Evolutionary conservation across 1,140 invertebrate species (phyloP).

Genomic region (Portunus trituberculatus): DNA sequence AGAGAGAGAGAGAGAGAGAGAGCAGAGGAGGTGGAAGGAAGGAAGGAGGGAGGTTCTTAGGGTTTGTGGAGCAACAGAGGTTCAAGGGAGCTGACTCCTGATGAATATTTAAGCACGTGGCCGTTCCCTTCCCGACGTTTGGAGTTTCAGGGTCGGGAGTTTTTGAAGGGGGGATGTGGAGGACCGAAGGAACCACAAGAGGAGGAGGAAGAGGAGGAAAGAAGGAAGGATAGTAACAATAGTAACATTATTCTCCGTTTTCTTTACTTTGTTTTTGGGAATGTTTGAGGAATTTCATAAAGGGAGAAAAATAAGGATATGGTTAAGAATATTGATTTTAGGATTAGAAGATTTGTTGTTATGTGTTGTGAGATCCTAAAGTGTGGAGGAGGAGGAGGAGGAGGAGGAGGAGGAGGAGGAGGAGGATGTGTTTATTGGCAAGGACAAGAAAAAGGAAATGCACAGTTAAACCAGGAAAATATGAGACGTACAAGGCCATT

Average conservation of each 20-base stretch:
- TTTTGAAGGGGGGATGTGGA: neutral
- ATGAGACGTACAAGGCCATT: too few species aligned
- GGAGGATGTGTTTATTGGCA: neutral
- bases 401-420: neutral
- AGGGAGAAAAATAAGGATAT: too few species aligned
- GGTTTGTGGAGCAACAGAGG: neutral
- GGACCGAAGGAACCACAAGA: neutral
- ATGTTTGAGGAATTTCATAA: too few species aligned
- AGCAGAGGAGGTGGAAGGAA: neutral
- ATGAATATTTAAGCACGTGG: constrained; percentile 2
- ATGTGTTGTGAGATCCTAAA: too few species aligned
- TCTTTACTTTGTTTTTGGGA: too few species aligned
- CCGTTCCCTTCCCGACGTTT: neutral
- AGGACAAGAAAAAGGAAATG: constrained; percentile 1
- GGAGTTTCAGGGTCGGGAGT: neutral
- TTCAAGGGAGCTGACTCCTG: neutral
- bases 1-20: neutral
- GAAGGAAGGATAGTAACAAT: too few species aligned
- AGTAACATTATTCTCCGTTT: too few species aligned
- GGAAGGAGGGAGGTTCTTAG: constrained; percentile 12
- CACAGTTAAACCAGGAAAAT: neutral
- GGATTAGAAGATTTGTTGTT: too few species aligned
- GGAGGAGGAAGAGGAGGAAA: neutral
- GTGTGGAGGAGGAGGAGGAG: neutral
- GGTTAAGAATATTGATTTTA: too few species aligned